Evolutionary conservation across 2,113 vertebrate genomes (phyloP).

Genomic region (Muntiacus reevesi): DNA sequence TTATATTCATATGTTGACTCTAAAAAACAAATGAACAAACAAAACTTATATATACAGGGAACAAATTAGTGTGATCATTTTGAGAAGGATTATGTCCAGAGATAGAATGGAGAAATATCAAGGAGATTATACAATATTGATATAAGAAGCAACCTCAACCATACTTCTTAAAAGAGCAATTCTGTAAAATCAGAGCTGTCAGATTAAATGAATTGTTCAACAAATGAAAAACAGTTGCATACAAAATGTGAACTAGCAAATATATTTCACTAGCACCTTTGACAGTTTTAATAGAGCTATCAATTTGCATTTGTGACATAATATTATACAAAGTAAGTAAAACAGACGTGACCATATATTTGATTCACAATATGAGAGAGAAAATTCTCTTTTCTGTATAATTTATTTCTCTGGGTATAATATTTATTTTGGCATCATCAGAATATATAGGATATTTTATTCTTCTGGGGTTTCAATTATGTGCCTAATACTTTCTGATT

Average conservation of each 20-base stretch:
- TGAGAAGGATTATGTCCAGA: background rate
- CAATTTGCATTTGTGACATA: slow-evolving; percentile 1
- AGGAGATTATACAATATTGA: background rate
- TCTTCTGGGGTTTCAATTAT: background rate
- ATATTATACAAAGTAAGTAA: background rate
- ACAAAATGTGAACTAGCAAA: background rate
- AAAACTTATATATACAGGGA: background rate
- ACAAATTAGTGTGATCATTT: background rate
- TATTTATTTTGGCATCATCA: background rate
- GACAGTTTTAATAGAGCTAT: slow-evolving; percentile 12
- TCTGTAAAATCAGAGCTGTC: slow-evolving; percentile 31
- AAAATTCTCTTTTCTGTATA: background rate
- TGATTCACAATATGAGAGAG: background rate
- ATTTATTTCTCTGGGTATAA: background rate
- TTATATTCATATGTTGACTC: too few species aligned
- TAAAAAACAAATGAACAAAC: background rate
- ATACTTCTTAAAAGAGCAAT: background rate
- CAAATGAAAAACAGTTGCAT: background rate
- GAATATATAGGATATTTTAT: background rate
- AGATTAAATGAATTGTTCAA: background rate
- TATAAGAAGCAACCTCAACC: background rate
- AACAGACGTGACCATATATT: background rate
- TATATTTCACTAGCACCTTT: background rate
- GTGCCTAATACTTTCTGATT: background rate
- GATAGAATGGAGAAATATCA: background rate